Percentiles rank a stretch among this genome's conserved stretches.
Evolutionary conservation across 2,113 vertebrate species (phyloP).

Genomic region (Abramis brama): DNA sequence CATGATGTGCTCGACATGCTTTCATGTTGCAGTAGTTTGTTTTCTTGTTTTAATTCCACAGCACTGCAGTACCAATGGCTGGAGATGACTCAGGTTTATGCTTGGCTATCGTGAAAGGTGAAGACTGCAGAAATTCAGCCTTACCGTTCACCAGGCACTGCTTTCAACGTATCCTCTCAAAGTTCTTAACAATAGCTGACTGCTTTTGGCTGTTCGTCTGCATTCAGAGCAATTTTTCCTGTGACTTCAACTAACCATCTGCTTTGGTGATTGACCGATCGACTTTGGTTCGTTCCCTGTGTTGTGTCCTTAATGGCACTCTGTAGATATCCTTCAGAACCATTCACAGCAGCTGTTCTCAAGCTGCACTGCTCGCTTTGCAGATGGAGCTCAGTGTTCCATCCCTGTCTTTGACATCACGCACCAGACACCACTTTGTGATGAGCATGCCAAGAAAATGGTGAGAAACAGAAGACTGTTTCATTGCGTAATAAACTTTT

Average conservation of each 20-base stretch:
- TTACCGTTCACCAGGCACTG: slow-evolving; percentile 88
- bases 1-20: not conserved
- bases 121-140: slow-evolving; percentile 79
- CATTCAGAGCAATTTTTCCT: not conserved
- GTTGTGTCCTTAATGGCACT: slow-evolving; percentile 71
- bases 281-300: not conserved
- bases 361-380: slow-evolving; percentile 89
- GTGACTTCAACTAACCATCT: slow-evolving; percentile 4
- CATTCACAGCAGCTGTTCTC: slow-evolving; percentile 90
- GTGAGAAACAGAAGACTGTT: slow-evolving; percentile 61
- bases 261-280: not conserved
- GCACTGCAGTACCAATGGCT: slow-evolving; percentile 72
- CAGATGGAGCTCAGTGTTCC: slow-evolving; percentile 87
- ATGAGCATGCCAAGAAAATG: slow-evolving; percentile 95
- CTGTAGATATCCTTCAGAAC: slow-evolving; percentile 85
- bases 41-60: slow-evolving; percentile 62
- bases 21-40: not conserved
- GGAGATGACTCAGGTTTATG: slow-evolving; percentile 77
- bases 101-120: slow-evolving; percentile 77
- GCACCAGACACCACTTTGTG: slow-evolving; percentile 89
- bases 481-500: not conserved
- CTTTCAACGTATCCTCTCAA: slow-evolving; percentile 87
- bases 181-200: not conserved
- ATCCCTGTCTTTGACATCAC: slow-evolving; percentile 90
- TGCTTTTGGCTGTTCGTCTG: not conserved